Evolutionary conservation across 1,140 invertebrate genomes (phyloP).

Genomic region (Anastatus disparis): DNA sequence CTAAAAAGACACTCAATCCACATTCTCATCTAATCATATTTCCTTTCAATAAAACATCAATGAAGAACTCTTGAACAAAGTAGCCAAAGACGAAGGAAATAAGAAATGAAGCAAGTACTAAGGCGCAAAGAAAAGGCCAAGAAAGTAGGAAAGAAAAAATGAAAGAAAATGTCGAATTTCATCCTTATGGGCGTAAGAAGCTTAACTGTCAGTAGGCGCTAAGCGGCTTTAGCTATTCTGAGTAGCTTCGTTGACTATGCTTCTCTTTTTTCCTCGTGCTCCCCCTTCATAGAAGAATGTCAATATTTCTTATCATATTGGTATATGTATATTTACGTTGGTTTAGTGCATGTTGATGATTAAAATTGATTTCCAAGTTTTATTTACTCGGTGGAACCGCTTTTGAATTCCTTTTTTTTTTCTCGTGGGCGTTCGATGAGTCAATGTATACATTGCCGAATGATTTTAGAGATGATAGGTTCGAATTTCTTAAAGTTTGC

Average conservation of each 20-base stretch:
- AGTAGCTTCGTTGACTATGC: too few species aligned
- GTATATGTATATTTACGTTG: constrained; percentile 46
- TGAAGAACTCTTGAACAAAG: neutral
- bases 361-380: constrained; percentile 51
- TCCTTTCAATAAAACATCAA: neutral
- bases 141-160: too few species aligned
- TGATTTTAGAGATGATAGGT: too few species aligned
- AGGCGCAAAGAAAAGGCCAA: neutral
- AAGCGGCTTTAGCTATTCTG: constrained; percentile 50
- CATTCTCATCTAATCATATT: neutral
- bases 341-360: too few species aligned
- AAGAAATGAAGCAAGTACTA: neutral
- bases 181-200: constrained; percentile 46
- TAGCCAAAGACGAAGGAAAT: neutral
- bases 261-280: too few species aligned
- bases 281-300: neutral
- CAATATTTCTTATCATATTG: constrained; percentile 50
- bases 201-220: constrained; percentile 53
- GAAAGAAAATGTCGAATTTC: constrained; percentile 45
- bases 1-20: too few species aligned
- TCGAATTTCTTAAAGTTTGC: too few species aligned
- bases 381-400: neutral
- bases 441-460: too few species aligned
- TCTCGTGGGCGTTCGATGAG: too few species aligned
- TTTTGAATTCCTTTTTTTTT: neutral